Base-by-base conservation (phyloP, 2,888 invertebrate species). In the Barypeithes pellucidus region DNA sequence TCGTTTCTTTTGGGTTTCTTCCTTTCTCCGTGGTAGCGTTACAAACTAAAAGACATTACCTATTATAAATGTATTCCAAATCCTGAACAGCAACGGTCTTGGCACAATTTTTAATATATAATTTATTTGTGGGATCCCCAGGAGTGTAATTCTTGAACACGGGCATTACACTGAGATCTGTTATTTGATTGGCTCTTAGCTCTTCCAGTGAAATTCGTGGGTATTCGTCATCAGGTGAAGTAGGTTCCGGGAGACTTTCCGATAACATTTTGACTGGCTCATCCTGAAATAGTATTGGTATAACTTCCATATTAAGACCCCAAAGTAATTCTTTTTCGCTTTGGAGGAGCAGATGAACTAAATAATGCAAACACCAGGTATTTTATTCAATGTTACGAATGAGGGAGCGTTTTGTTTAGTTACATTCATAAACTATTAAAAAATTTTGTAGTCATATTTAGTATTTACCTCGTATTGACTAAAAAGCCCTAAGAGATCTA, bases 91-190 rank as follows among this genome's bases (percentile, higher is more conserved):
- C 90, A 0, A 94, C 93, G 77, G 91, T 90, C 87, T 95, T 97
- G 0, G 93, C 90, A 61, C 97, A 89, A 87, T 98, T 98, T 84
- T 98, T 98, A 24, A 98, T 91, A 81, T 98, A 98, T n/a, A 98
- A 86, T 76, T 96, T 91, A 87, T 92, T 91, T 18, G 94, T 93
- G 3, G 94, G 93, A 66, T 91, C 90, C 0, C 97, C 97, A 8
- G 91, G 88, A 76, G 92, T 90, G 85, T 98, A 98, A 82, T 95
- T 95, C 84, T 94, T 95, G 82, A 94, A 97, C 18, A 96, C 92
- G 4, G 95, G 90, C 77, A 96, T 85, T 18, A 91, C 85, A 81
- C 90, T 89, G 85, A 94, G 90, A 83, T 95, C 94, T 2, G 93
- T 90, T 76, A 96, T 88, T 82, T 91, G 91, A 78, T 94, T 93